Evolutionary conservation across 2,888 invertebrate genomes (phyloP).

Genomic region (Drosophila macrospina): DNA sequence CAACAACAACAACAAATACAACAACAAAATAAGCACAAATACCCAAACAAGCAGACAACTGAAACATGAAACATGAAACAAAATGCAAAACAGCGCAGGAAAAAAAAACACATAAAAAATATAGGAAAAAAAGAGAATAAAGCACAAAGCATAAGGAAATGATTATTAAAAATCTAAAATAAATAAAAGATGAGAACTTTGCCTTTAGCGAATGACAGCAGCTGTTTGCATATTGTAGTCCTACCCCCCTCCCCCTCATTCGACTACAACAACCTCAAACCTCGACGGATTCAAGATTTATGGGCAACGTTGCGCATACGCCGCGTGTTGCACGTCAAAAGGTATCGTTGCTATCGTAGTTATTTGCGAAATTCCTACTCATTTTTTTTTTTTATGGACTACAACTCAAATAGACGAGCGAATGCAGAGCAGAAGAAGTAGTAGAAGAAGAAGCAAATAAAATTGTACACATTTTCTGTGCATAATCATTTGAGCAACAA

Average conservation of each 20-base stretch:
- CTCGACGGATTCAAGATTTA: constrained; percentile 66
- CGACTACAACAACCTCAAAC: background rate
- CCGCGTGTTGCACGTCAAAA: constrained; percentile 63
- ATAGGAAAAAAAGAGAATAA: background rate
- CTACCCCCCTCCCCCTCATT: too few relatives aligned
- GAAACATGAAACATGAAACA: constrained; percentile 62
- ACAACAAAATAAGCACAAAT: constrained; percentile 30
- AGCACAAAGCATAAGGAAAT: constrained; percentile 57
- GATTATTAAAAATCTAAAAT: constrained; percentile 79
- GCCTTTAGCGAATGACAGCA: constrained; percentile 75
- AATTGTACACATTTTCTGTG: constrained; percentile 75
- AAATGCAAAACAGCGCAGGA: constrained; percentile 48
- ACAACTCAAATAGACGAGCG: constrained; percentile 31
- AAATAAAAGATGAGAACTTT: constrained; percentile 75
- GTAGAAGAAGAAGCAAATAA: too few relatives aligned
- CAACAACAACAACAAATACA: constrained; percentile 3
- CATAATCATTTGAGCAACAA: constrained; percentile 77
- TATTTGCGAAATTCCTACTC: constrained; percentile 42
- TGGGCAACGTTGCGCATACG: constrained; percentile 72
- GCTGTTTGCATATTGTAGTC: constrained; percentile 71
- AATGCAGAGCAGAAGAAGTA: constrained; percentile 49
- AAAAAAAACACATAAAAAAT: constrained; percentile 9
- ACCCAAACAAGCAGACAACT: constrained; percentile 36
- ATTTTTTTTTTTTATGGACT: constrained; percentile 1
- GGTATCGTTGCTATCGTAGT: constrained; percentile 59